Base-by-base conservation (phyloP, 92 coral and sea anemone species). In the Epizoanthus fatuus region DNA sequence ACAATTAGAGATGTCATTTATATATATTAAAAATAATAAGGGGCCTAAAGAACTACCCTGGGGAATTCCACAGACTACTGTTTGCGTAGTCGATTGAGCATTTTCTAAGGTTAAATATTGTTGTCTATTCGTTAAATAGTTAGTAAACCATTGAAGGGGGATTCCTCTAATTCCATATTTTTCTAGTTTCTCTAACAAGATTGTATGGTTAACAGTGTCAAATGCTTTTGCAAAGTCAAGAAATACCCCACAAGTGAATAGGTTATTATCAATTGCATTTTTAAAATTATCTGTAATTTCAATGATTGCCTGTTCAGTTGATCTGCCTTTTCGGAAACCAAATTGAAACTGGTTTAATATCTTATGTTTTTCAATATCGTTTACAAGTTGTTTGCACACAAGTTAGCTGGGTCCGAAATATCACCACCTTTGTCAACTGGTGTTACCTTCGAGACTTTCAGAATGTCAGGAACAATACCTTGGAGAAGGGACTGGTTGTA, bases 361-460 rank as follows among this genome's bases (percentile, higher is more conserved):
- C 10, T 84, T 52, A 19, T 55, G 14, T 69, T 86, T 86, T 49
- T 80, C 86, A 52, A 80, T 67, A 86, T 68, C 80, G 62, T 8
- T 47, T 12, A 54, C 66, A 12, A 87, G 15, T 70, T n/a, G n/a
- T n/a, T n/a, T n/a, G n/a, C n/a, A n/a, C n/a, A n/a, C n/a, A 22
- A 88, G 79, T 88, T 88, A 13, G 79, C 49, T 38, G 92, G 84
- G 35, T 88, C 80, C 14, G 84, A 72, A 20, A n/a, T 76, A 12
- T 84, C 92, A 2, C 88, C 92, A 16, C 92, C 85, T 79, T 89
- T 84, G 63, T 89, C 86, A 10, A 89, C 82, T 35, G 86, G 86
- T 17, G 85, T 65, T 12, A 89, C 71, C 66, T 76, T 89, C 15
- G 92, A 79, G 22, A 89, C 53, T 75, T 89, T 89, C 22, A 89